Evolutionary conservation across 1,140 invertebrate genomes (phyloP).

Genomic region (Chymomyza costata): DNA sequence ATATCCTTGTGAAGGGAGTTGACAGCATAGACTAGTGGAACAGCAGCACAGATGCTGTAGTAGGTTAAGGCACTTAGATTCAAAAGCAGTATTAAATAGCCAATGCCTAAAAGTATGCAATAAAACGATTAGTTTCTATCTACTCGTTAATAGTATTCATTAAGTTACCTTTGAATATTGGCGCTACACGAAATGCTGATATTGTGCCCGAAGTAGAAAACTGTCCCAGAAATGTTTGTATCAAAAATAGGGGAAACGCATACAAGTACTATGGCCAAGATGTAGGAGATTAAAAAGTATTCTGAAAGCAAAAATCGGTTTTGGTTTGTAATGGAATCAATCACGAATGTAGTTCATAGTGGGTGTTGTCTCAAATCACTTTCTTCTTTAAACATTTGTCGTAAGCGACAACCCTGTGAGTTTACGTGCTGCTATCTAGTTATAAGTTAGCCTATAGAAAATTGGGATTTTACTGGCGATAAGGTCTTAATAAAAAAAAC

Average conservation of each 20-base stretch:
- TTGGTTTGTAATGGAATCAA: no score
- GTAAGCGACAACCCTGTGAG: no score
- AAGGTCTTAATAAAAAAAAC: no score
- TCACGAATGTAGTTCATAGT: no score
- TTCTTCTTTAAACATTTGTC: no score
- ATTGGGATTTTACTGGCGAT: no score
- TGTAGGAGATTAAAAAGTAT: constrained; percentile 50
- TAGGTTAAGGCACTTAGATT: constrained; percentile 64
- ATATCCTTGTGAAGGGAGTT: constrained; percentile 44
- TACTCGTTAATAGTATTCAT: background rate
- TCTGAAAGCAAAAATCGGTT: constrained; percentile 32
- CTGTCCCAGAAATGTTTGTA: constrained; percentile 71
- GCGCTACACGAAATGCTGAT: constrained; percentile 69
- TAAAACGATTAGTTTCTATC: background rate
- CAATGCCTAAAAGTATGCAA: constrained; percentile 47
- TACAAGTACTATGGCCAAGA: constrained; percentile 58
- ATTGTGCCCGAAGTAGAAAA: constrained; percentile 65
- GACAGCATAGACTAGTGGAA: constrained; percentile 60
- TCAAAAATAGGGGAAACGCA: constrained; percentile 63
- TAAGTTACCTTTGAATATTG: constrained; percentile 64
- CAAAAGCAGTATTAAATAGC: constrained; percentile 60
- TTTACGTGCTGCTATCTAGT: no score
- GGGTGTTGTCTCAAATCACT: no score
- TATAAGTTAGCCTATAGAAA: no score
- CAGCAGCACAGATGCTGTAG: constrained; percentile 58